Conservation (phyloP, 2,113 vertebrate genomes). For the Eolophus roseicapilla region DNA sequence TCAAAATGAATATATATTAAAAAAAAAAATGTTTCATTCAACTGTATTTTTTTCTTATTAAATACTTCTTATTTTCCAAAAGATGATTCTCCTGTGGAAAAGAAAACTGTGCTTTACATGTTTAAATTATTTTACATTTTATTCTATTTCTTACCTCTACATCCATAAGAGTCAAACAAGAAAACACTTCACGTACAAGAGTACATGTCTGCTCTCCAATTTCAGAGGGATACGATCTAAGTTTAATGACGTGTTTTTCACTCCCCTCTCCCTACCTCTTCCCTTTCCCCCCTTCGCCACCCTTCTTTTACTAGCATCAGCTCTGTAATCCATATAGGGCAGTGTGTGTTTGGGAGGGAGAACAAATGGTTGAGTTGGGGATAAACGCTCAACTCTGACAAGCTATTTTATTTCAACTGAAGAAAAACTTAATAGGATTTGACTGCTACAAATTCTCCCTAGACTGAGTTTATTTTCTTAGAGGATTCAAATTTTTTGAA, state of each 20-base stretch:
- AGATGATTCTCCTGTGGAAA: not conserved
- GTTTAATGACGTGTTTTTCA: not conserved
- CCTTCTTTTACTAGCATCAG: not conserved
- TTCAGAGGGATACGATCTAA: not conserved
- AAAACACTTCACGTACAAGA: not conserved
- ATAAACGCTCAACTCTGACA: not conserved
- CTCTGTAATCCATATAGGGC: not conserved
- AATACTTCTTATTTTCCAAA: slow-evolving; percentile 41
- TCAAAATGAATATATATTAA: not conserved
- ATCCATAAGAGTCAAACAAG: not conserved
- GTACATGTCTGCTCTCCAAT: not conserved
- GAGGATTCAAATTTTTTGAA: not conserved
- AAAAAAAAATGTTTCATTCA: not conserved
- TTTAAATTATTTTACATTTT: slow-evolving; percentile 47
- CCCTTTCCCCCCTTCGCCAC: fast-evolving
- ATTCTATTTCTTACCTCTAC: not conserved
- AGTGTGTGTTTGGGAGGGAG: not conserved
- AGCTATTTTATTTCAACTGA: not conserved
- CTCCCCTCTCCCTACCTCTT: not conserved
- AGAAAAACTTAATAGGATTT: not conserved
- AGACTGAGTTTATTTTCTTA: not conserved
- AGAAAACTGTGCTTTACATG: slow-evolving; percentile 17
- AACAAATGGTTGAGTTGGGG: not conserved
- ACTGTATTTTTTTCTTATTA: slow-evolving; percentile 36
- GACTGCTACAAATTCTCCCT: not conserved